Evolutionary conservation across 2,888 invertebrate genomes (phyloP), one percentile per base, ranked within the genome.

Genomic region (Diplazon laetatorius): DNA sequence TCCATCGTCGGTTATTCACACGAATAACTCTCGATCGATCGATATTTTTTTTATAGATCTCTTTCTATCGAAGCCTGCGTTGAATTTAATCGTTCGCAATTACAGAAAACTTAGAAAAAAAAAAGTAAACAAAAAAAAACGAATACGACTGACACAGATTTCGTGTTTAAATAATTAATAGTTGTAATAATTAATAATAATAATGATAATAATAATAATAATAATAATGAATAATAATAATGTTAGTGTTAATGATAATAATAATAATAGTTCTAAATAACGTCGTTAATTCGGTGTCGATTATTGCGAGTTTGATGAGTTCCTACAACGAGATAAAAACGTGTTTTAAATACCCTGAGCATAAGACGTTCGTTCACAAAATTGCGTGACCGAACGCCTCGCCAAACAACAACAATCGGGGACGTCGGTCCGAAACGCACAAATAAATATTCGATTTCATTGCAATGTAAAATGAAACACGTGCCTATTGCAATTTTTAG

Each of bases 231-330:
- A 62, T 48, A 59, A 35, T 50, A 65, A 14, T 68, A 57, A 42
- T 44, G 65, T 55, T 65, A 75, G 30, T 66, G 18, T 66, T 46
- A 22, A 60, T 59, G 48, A 59, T 60, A 70, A 18, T 69, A 46
- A 35, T 57, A 59, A 48, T 59, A 48, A 60, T 55, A 55, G 50
- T 55, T 71, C 39, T 42, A 55, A 9, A 70, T 72, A 62, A 72
- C 30, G 65, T 59, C 59, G 71, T 71, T 66, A 75, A 78, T 72
- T n/a, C 44, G 42, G 57, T 62, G 62, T 72, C 57, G 44, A 39
- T 55, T 78, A 75, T 68, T 78, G 78, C 78, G 78, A 78, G 78
- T 68, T 78, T 71, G 66, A 59, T 74, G 76, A 81, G 76, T 77
- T 76, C 76, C 78, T 76, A 57, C 46, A 72, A 80, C 72, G 69